Percentiles rank a stretch among this genome's conserved stretches.
Conservation (phyloP, 2,888 invertebrate genomes). For the Ochropleura plecta region DNA sequence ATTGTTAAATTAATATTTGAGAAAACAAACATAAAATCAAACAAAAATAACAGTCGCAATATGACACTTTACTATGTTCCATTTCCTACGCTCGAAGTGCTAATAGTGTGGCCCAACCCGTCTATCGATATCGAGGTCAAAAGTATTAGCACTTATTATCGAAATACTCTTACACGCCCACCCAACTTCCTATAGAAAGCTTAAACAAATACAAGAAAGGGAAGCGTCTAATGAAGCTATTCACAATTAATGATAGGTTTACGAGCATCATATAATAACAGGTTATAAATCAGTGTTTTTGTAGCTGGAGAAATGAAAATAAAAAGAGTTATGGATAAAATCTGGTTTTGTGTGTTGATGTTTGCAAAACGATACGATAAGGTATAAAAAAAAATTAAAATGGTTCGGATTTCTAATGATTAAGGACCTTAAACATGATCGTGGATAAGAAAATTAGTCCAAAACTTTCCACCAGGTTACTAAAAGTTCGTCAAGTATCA, state of each 20-base stretch:
- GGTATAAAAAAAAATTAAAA: neutral
- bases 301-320: neutral
- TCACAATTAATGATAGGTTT: constrained; percentile 73
- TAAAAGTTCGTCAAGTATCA: no score
- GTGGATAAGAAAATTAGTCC: neutral
- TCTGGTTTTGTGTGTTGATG: neutral
- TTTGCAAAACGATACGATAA: neutral
- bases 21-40: neutral
- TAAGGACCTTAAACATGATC: neutral
- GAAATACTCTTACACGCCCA: constrained; percentile 72
- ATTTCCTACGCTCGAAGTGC: constrained; percentile 48
- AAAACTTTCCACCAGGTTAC: neutral
- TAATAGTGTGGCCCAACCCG: constrained; percentile 69
- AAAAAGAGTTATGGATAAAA: neutral
- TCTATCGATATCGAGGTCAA: constrained; percentile 80
- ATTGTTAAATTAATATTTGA: neutral
- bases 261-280: constrained; percentile 29
- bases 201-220: constrained; percentile 75
- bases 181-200: constrained; percentile 84
- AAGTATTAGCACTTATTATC: constrained; percentile 82
- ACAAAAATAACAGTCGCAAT: constrained; percentile 10
- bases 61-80: constrained; percentile 14
- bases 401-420: neutral
- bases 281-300: constrained; percentile 22
- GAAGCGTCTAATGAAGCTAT: constrained; percentile 80